phyloP scores from a whole-genome alignment of 92 coral and sea anemone species.

The Palythoa caribaeorum region DNA sequence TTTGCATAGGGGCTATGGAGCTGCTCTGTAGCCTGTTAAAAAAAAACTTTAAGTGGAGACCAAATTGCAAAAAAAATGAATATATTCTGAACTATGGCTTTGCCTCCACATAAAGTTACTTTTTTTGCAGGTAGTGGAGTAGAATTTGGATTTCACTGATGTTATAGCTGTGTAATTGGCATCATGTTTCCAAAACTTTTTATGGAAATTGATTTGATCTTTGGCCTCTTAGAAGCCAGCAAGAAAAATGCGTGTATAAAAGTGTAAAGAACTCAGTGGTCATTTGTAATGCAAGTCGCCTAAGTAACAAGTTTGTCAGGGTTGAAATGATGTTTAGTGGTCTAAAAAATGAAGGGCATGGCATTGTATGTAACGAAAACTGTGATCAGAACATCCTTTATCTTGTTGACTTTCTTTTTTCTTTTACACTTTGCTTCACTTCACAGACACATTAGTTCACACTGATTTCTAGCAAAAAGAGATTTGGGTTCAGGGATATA shows the following conservation, averaged over 20 bases:
- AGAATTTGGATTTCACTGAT: not conserved
- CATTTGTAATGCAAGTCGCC: constrained; percentile 14
- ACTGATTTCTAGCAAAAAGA: not conserved
- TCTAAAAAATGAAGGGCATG: constrained; percentile 38
- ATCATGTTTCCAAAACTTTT: constrained; percentile 37
- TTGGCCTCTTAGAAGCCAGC: constrained; percentile 7
- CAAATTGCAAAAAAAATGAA: not conserved
- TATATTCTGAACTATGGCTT: not conserved
- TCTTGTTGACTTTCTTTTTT: not conserved
- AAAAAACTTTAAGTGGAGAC: not conserved
- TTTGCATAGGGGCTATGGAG: not conserved
- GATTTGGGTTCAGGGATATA: not conserved
- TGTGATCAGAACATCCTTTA: not conserved
- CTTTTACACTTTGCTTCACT: no score
- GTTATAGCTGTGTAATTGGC: not conserved
- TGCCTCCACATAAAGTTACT: not conserved
- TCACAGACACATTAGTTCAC: not conserved
- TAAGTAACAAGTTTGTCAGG: not conserved
- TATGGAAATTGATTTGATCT: not conserved
- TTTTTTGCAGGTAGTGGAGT: not conserved
- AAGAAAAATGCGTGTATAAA: not conserved
- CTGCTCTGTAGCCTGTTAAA: not conserved
- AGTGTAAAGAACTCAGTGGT: not conserved
- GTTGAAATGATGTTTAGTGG: not conserved
- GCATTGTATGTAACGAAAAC: not conserved